phyloP scores from a whole-genome alignment of 2,113 vertebrate species.

The Cyprinodon tularosa region DNA sequence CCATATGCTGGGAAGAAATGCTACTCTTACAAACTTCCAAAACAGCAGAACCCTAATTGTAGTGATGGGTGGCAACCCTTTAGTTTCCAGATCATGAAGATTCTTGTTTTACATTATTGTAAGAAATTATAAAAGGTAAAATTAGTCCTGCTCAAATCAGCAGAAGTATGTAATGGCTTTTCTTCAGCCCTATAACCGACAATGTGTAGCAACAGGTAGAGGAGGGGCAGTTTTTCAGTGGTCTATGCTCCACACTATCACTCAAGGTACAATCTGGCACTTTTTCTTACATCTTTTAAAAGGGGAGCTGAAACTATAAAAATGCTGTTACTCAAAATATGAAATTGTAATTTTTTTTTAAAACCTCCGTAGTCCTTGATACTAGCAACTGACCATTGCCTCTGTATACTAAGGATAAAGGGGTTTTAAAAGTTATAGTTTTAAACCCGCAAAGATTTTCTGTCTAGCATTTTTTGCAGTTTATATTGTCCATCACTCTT shows the following conservation, averaged over 20 bases:
- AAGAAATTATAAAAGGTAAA: neutral
- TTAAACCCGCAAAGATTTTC: neutral
- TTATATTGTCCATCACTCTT: neutral
- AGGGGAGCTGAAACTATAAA: too few relatives aligned
- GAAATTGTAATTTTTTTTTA: neutral
- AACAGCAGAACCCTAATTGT: neutral
- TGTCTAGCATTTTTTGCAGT: neutral
- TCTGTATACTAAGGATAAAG: neutral
- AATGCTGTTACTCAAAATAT: too few relatives aligned
- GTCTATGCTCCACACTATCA: neutral
- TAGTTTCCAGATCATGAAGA: neutral
- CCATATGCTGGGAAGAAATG: neutral
- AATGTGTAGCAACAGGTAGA: neutral
- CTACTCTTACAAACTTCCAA: neutral
- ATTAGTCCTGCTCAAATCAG: slow-evolving; percentile 1
- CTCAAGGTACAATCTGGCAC: neutral
- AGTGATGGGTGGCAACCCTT: neutral
- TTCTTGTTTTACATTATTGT: neutral
- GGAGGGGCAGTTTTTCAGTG: neutral
- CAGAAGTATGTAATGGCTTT: neutral
- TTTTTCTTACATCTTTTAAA: neutral
- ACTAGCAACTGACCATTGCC: neutral
- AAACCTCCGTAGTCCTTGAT: neutral
- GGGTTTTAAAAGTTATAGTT: neutral
- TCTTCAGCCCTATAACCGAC: neutral